Percentiles rank a stretch among this genome's conserved stretches.
These are phyloP conservation scores for Homarus gammarus DNA, from an alignment of 2,888 invertebrate species.

Conservation along the genomic window DNA sequence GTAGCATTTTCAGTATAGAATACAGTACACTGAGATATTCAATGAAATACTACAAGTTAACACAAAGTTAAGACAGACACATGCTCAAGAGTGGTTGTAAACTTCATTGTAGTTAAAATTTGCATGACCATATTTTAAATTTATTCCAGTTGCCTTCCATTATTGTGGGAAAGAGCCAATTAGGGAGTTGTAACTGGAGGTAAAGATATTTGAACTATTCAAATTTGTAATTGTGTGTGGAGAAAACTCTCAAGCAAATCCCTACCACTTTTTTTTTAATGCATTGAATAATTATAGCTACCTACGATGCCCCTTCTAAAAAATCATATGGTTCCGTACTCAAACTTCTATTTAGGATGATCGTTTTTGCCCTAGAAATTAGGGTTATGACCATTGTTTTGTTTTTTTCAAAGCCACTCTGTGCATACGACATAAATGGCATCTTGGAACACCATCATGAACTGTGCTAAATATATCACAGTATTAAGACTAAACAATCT, in stretches of 20 bases:
- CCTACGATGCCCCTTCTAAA: background rate
- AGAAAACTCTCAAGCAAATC: background rate
- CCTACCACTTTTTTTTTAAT: background rate
- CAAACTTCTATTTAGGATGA: background rate
- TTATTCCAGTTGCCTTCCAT: background rate
- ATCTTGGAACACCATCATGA: constrained; percentile 11
- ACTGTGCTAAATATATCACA: constrained; percentile 46
- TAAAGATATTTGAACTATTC: background rate
- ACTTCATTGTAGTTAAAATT: background rate
- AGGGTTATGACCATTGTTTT: background rate
- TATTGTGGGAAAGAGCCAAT: background rate
- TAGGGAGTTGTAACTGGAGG: background rate
- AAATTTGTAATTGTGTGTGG: background rate
- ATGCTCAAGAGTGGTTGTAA: background rate
- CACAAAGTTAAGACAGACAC: background rate
- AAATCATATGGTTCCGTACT: background rate
- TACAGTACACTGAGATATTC: background rate
- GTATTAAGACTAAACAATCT: constrained; percentile 24
- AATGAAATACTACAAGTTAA: background rate
- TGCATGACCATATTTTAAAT: background rate
- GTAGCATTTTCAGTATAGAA: background rate
- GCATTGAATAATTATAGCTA: background rate
- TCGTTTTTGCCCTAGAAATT: background rate
- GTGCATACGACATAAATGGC: background rate
- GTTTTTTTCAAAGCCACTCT: background rate